Conservation (phyloP, 2,113 vertebrate species). For the Alexandromys fortis region DNA sequence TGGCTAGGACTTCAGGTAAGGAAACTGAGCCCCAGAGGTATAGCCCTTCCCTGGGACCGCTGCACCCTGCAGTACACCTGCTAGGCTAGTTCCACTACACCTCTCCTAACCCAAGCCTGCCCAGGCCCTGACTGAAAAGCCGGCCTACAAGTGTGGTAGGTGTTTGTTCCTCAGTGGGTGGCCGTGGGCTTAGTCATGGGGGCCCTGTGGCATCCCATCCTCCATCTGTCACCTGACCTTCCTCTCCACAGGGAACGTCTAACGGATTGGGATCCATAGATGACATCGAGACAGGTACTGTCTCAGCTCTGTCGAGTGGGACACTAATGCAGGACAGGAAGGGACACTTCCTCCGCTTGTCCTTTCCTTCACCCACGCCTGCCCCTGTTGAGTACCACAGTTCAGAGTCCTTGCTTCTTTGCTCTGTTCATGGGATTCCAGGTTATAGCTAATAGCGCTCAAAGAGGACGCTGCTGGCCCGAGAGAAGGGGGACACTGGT, state of each 20-base stretch:
- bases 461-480: not conserved
- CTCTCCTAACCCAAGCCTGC: not conserved
- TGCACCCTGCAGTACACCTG: no score
- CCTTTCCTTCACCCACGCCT: not conserved
- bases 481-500: not conserved
- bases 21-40: not conserved
- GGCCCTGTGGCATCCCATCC: not conserved
- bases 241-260: constrained; percentile 86
- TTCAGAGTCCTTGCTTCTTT: not conserved
- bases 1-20: not conserved
- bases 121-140: not conserved
- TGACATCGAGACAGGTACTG: constrained; percentile 90
- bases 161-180: not conserved
- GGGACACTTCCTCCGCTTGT: not conserved
- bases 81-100: not conserved
- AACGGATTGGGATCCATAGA: constrained; percentile 88
- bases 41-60: not conserved
- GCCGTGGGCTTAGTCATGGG: accelerated
- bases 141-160: not conserved
- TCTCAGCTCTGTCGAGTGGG: not conserved
- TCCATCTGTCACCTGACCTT: not conserved
- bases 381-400: accelerated
- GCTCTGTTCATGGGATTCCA: not conserved
- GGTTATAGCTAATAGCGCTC: not conserved
- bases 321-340: not conserved